Conservation (phyloP, 2,797 vertebrate species). For the Orientallactaga sibirica region DNA sequence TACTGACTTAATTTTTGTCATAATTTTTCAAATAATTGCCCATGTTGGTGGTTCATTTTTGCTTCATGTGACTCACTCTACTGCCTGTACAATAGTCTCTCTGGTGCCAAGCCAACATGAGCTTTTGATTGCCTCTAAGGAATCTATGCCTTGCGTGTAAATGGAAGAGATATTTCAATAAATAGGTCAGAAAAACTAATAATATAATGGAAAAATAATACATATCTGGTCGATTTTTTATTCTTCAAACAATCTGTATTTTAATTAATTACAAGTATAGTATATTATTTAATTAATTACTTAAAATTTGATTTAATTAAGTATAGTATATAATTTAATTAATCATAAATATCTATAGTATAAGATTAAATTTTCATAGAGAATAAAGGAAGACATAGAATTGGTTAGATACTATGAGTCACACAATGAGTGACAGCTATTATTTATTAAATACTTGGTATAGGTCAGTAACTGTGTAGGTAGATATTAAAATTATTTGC, state of each 20-base stretch:
- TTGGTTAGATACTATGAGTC: neutral
- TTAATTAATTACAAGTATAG: conserved; percentile 26
- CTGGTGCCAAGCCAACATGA: neutral
- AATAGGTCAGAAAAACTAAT: conserved; percentile 9
- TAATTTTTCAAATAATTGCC: neutral
- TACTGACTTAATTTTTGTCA: neutral
- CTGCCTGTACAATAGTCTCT: neutral
- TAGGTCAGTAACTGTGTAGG: neutral
- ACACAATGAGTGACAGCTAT: neutral
- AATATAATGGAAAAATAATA: neutral
- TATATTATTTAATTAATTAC: too few relatives aligned
- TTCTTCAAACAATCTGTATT: conserved; percentile 28
- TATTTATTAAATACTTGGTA: neutral
- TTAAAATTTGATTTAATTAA: too few relatives aligned
- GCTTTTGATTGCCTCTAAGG: neutral
- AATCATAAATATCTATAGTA: too few relatives aligned
- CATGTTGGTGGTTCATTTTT: conserved; percentile 13
- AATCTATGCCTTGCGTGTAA: neutral
- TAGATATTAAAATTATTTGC: conserved; percentile 1
- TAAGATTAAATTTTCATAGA: conserved; percentile 26
- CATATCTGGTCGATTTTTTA: neutral
- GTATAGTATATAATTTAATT: too few relatives aligned
- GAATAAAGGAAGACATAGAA: neutral
- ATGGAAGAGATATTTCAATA: neutral
- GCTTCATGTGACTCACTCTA: neutral